Evolutionary conservation across 2,888 invertebrate genomes (phyloP).

Genomic region (Tipula unca): DNA sequence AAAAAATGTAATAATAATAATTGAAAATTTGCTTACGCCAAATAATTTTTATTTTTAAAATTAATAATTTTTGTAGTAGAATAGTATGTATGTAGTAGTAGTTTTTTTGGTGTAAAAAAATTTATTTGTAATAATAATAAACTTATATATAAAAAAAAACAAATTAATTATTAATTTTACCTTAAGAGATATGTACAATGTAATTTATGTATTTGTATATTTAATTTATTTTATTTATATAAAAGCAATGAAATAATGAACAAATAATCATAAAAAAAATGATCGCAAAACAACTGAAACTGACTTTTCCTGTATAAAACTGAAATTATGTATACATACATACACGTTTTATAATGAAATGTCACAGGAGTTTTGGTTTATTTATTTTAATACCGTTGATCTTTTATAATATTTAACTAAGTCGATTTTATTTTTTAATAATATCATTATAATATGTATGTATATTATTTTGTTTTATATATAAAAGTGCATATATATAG

Average conservation of each 20-base stretch:
- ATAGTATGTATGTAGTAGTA: background rate
- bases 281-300: background rate
- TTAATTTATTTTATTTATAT: background rate
- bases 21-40: background rate
- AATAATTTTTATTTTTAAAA: background rate
- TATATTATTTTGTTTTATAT: background rate
- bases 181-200: background rate
- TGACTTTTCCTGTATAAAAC: background rate
- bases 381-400: background rate
- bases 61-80: background rate
- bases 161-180: background rate
- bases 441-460: too few relatives aligned
- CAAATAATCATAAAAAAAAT: too few relatives aligned
- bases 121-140: background rate
- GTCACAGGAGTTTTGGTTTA: background rate
- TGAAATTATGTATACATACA: background rate
- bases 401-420: background rate
- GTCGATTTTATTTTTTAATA: background rate
- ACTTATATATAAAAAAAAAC: background rate
- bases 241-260: background rate
- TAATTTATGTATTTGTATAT: background rate
- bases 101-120: background rate
- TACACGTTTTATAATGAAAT: background rate
- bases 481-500: background rate
- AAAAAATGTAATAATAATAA: background rate